phyloP scores from a whole-genome alignment of 2,113 vertebrate species.

The Ornithorhynchus anatinus region DNA sequence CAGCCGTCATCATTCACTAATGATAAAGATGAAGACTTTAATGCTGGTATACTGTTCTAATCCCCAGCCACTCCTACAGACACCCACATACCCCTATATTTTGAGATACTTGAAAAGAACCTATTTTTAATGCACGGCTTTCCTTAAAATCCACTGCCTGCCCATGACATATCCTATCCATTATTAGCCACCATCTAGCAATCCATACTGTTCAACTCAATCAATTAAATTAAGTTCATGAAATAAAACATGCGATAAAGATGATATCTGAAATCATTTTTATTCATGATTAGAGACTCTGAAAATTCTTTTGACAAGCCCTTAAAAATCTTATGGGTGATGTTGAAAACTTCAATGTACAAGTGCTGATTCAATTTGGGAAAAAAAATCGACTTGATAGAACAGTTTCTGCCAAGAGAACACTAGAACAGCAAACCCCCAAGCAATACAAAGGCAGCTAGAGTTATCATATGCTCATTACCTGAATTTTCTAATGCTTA shows the following conservation, averaged over 20 bases:
- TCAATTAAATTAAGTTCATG: constrained; percentile 73
- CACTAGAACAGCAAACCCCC: constrained; percentile 61
- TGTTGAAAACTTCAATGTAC: constrained; percentile 71
- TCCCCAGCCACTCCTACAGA: too few relatives aligned
- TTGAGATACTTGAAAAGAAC: too few relatives aligned
- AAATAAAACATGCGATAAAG: constrained; percentile 69
- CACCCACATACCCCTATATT: too few relatives aligned
- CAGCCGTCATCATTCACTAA: too few relatives aligned
- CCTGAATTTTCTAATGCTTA: constrained; percentile 64
- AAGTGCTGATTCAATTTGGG: constrained; percentile 65
- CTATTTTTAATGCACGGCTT: too few relatives aligned
- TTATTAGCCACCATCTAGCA: constrained; percentile 54
- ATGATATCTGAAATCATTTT: constrained; percentile 73
- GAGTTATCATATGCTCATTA: constrained; percentile 63
- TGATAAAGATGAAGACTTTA: too few relatives aligned
- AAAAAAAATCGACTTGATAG: constrained; percentile 46
- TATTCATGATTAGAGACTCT: constrained; percentile 74
- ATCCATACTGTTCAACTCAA: constrained; percentile 45
- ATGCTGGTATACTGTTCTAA: too few relatives aligned
- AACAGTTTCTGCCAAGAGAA: constrained; percentile 56
- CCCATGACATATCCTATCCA: constrained; percentile 52
- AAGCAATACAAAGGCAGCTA: constrained; percentile 62
- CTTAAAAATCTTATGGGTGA: constrained; percentile 74
- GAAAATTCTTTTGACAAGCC: constrained; percentile 69
- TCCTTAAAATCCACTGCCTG: too few relatives aligned